Conservation (phyloP, 2,113 vertebrate genomes). For the Mungos mungo region DNA sequence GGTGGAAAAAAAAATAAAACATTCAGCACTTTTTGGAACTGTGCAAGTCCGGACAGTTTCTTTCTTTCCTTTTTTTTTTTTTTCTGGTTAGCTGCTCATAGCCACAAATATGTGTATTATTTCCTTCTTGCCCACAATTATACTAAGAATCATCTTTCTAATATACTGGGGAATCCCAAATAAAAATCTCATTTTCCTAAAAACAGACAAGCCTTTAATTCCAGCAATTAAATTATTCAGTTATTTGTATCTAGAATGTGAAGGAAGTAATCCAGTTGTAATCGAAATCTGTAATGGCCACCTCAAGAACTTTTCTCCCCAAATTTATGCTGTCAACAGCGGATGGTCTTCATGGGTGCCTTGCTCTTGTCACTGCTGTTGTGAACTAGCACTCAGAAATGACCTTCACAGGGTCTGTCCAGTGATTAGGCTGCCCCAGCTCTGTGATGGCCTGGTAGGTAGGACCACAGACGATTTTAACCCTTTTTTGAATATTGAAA, state of each 20-base stretch:
- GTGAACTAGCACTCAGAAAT: neutral
- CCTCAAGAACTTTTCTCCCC: neutral
- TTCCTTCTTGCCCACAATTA: constrained; percentile 85
- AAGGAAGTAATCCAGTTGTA: neutral
- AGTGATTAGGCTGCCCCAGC: neutral
- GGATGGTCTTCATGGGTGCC: neutral
- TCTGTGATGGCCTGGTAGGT: too few species aligned
- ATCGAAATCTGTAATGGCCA: neutral
- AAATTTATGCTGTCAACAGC: neutral
- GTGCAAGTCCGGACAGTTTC: constrained; percentile 78
- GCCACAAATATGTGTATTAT: constrained; percentile 88
- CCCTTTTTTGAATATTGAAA: neutral
- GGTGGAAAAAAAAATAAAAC: constrained; percentile 57
- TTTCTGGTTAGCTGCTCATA: constrained; percentile 80
- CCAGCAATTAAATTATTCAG: constrained; percentile 62
- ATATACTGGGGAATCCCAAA: constrained; percentile 82
- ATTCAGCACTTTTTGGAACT: constrained; percentile 76
- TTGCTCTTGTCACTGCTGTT: neutral
- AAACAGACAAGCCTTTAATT: constrained; percentile 72
- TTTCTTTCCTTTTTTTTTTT: constrained; percentile 65
- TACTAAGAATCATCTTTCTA: constrained; percentile 84
- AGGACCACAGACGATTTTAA: neutral
- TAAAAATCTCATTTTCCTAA: constrained; percentile 82
- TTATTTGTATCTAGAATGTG: constrained; percentile 17
- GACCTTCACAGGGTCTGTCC: neutral